A percentile compares a stretch with the other conserved stretches of the same genome.
Evolutionary conservation across 2,888 invertebrate genomes (phyloP).

Genomic region (Coleophora flavipennella): DNA sequence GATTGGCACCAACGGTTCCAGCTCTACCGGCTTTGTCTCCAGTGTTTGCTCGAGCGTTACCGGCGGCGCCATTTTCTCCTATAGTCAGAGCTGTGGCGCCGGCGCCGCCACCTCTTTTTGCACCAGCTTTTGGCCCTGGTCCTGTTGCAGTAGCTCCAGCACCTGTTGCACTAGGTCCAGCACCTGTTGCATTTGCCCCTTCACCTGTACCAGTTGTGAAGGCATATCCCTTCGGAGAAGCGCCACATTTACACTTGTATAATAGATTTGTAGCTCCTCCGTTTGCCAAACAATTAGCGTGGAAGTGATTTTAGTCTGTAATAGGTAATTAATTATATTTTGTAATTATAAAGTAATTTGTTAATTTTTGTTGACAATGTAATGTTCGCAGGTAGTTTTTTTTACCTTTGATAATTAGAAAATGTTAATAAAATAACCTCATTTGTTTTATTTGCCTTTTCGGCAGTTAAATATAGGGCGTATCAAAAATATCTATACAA

Average conservation of each 20-base stretch:
- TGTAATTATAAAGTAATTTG: constrained; percentile 16
- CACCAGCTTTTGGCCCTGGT: constrained; percentile 10
- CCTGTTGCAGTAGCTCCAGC: constrained; percentile 29
- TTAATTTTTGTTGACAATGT: constrained; percentile 22
- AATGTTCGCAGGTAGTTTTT: constrained; percentile 24
- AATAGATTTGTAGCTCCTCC: constrained; percentile 29
- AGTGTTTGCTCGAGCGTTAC: constrained; percentile 2
- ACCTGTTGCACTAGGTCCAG: constrained; percentile 23
- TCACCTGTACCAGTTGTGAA: constrained; percentile 19
- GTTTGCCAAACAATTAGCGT: constrained; percentile 44
- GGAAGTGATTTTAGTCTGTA: constrained; percentile 47
- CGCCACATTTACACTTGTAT: constrained; percentile 51
- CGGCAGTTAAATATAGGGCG: too few species aligned
- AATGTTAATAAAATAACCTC: background rate
- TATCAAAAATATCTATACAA: too few species aligned
- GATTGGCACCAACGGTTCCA: constrained; percentile 1
- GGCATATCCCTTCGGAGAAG: constrained; percentile 32
- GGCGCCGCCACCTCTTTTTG: constrained; percentile 3
- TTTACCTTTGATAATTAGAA: constrained; percentile 37
- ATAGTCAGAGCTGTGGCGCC: constrained; percentile 5
- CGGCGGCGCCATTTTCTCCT: constrained; percentile 7
- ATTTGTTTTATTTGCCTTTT: too few species aligned
- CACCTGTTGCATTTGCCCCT: constrained; percentile 19
- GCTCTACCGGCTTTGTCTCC: constrained; percentile 8
- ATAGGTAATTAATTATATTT: constrained; percentile 8